Evolutionary conservation across 2,797 vertebrate species (phyloP).

Genomic region (Amazona finschi): DNA sequence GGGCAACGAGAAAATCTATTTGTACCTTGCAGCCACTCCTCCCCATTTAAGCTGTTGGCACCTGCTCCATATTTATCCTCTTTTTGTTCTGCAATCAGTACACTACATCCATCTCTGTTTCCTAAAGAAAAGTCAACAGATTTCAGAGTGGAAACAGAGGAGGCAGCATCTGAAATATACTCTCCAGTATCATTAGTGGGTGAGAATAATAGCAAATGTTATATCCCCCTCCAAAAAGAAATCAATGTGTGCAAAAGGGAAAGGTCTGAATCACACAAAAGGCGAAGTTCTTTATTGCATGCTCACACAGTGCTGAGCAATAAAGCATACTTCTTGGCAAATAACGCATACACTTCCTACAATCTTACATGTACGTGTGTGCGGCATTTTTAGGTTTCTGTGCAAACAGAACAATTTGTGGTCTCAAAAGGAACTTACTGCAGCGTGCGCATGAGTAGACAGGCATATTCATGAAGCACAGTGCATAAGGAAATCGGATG

Average conservation of each 20-base stretch:
- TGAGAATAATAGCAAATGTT: constrained; percentile 16
- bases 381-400: constrained; percentile 13
- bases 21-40: neutral
- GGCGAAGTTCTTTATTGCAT: neutral
- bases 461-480: neutral
- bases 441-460: neutral
- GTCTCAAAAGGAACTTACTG: neutral
- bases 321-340: constrained; percentile 2
- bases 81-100: constrained; percentile 22
- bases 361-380: neutral
- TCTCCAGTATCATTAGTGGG: neutral
- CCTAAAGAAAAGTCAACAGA: constrained; percentile 19
- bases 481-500: neutral
- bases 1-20: neutral
- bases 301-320: neutral
- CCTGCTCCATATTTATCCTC: neutral
- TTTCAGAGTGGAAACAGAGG: neutral
- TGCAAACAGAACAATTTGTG: constrained; percentile 10
- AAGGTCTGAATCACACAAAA: constrained; percentile 3
- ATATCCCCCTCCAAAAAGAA: neutral
- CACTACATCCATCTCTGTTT: neutral
- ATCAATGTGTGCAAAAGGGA: neutral
- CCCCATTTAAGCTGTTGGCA: neutral
- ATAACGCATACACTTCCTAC: neutral
- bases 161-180: constrained; percentile 7